phyloP scores from a whole-genome alignment of 2,113 vertebrate genomes.

The Meles meles region DNA sequence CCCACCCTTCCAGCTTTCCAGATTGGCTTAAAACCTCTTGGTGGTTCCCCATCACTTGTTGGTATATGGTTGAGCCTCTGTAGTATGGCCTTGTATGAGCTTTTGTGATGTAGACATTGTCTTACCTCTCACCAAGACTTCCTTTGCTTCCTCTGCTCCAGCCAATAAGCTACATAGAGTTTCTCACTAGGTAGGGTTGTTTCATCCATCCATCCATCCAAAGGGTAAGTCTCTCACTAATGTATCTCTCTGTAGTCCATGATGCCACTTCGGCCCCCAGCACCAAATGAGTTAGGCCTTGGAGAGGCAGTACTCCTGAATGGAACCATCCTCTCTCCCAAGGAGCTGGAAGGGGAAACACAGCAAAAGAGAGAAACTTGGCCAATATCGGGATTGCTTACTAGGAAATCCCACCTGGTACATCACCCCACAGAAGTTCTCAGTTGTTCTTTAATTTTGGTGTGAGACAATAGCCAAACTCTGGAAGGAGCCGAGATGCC shows the following conservation, averaged over 20 bases:
- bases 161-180: neutral
- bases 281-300: neutral
- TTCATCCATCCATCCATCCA: neutral
- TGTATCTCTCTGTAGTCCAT: neutral
- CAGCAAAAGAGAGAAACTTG: neutral
- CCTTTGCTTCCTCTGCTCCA: neutral
- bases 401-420: neutral
- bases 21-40: neutral
- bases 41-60: neutral
- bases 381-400: neutral
- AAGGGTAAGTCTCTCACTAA: too few species aligned
- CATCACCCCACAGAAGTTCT: neutral
- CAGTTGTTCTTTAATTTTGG: neutral
- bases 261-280: neutral
- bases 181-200: neutral
- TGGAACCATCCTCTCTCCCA: neutral
- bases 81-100: neutral
- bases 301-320: neutral
- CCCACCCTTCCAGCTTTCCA: too few species aligned
- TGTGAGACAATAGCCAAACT: neutral
- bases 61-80: neutral
- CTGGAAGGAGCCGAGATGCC: too few species aligned
- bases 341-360: neutral
- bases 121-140: neutral
- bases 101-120: neutral